Base-by-base conservation (phyloP, 2,888 invertebrate species). In the Aplocera efformata region DNA sequence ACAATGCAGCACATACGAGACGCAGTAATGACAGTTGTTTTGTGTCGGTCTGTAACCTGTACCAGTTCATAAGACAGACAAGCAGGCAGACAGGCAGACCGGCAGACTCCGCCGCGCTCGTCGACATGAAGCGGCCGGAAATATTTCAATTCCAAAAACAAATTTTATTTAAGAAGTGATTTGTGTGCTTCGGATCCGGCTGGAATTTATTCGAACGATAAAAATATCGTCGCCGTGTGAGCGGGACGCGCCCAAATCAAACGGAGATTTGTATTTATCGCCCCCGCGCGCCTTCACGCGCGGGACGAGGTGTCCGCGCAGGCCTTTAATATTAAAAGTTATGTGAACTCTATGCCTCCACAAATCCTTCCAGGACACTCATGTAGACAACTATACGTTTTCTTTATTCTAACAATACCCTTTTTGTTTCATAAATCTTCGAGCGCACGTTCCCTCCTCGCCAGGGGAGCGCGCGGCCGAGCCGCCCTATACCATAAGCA, bases 121-220 rank as follows among this genome's bases (percentile, higher is more conserved):
- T 31, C 22, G 23, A 37, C 33, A 45, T 39, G 39, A 36, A 39
- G 33, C 32, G 29, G 30, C 33, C 30, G 37, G 29, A 23, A 42
- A 37, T 41, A 31, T 38, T 37, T 29, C 30, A 37, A 42, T 40
- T 42, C 21, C 34, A 22, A 32, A 21, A 8, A 28, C 13, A 28
- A 35, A 27, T 32, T 25, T 23, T 29, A 37, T 25, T 34, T 35
- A 35, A 10, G 29, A 25, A 27, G 28, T 42, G 32, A 42, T 48
- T 48, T 41, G 32, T 32, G 13, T 8, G 24, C 7, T 23, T 26
- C 27, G 32, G 23, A 36, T 29, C 20, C 23, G 23, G 26, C 17
- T 22, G 9, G 8, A 7, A 23, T 37, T 37, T 42, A 40, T 43
- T 39, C 2, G 8, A 36, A 20, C 44, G 28, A 44, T 42, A 42